Evolutionary conservation across 2,797 vertebrate species (phyloP), one percentile per base, ranked within the genome.

Genomic region (Cirrhinus mrigala): DNA sequence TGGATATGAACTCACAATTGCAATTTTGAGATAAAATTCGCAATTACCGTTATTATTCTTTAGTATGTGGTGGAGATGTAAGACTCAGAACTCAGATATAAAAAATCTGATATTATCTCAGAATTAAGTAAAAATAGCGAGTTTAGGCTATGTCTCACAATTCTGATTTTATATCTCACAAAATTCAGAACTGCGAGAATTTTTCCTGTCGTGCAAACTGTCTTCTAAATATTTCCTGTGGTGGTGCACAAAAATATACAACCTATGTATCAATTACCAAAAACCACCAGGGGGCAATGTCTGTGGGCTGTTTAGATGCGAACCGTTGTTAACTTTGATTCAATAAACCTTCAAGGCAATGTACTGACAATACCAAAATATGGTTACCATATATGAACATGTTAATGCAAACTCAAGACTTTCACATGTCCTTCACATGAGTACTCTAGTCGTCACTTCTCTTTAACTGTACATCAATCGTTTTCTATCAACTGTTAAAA

Each of bases 381-480:
- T 9, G 3, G 27, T 29, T 33, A 44, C 22, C 50, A 70, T 70
- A 20, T 16, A 60, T 22, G 54, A 29, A 5, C 33, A 54, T 4
- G 33, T 27, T 27, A 2, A 58, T 52, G 62, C 54, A 48, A 33
- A 27, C 66, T 54, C 20, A 8, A 29, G 50, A 24, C 27, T 64
- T 62, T 11, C 22, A 40, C 24, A 64, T 16, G 40, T 48, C 8
- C 40, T 50, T 27, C 22, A 60, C 16, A 81, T 33, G 50, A 50
- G 66, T 20, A 71, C n/a, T 71, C 29, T 40, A 58, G 83, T 37
- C 16, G 73, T 37, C 79, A 18, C 66, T 66, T 75, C 18, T 62
- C 54, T 56, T n/a, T 80, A 74, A 69, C 48, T 62, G 64, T 71
- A 14, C 71, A 75, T 80, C 27, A 60, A 16, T 68, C 4, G 37